Evolutionary conservation across 2,888 invertebrate genomes (phyloP), one percentile per base, ranked within the genome.

Genomic region (Malthinus seriepunctatus): DNA sequence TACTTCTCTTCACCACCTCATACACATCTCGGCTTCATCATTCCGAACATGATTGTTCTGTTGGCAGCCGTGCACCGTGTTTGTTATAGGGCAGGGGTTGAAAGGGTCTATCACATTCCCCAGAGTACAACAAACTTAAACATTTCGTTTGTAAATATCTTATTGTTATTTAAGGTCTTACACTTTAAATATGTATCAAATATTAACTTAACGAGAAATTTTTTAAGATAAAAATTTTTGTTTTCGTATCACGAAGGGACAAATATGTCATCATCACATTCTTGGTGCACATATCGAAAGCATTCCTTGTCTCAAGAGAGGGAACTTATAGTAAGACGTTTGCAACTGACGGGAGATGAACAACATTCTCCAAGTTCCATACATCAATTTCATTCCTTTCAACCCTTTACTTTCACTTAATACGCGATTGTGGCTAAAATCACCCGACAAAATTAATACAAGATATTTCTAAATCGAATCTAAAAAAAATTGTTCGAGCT

Each of bases 201-300:
- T 23, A 23, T 23, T 23, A 23, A 23, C 2, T 23, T 23, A 23
- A 23, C 5, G 23, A 23, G 14, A 33, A 33, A n/a, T 15, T 15
- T 34, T 15, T 23, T 15, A 49, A 15, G 14, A 50, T n/a, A 32
- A 53, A 45, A 70, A 70, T 68, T 71, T 61, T 64, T 56, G 45
- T 50, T 62, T 63, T 59, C 67, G 67, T 64, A 67, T 69, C 68
- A 65, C 66, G 68, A 63, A 69, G 71, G 71, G 73, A 74, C 73
- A 76, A 74, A 75, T 76, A 76, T 76, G 76, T 73, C 75, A 76
- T 76, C 74, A 75, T 69, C 74, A 73, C 74, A 76, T 76, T 77
- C 76, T 71, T 71, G 54, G 67, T 63, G 68, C 69, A 74, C 67
- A 71, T 72, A 71, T 69, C 70, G 72, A 69, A 71, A 72, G 72